Base-by-base conservation (phyloP, 2,888 invertebrate genomes). In the Rotaria socialis region DNA sequence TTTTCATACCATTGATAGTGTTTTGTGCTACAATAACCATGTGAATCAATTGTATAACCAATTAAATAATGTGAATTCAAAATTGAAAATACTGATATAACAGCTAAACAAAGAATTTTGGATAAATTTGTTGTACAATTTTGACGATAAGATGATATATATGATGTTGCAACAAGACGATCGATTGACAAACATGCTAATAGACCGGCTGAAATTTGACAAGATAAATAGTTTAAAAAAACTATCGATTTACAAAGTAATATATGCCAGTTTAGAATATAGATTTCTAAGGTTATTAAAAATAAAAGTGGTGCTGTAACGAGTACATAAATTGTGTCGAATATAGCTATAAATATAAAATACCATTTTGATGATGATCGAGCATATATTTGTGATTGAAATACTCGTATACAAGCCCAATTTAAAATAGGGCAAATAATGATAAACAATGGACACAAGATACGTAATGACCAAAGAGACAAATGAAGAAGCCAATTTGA, bases 171-270 rank as follows among this genome's bases (percentile, higher is more conserved):
- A 4, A 80, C 2, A 47, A 80, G 80, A 47, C 80, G 80, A n/a
- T 80, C 80, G 6, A 80, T 47, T 11, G 80, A 80, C 35, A 80
- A 80, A 80, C 80, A 80, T n/a, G 80, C 80, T 80, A 80, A 47
- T n/a, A 80, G 14, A 24, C 80, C 80, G 24, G 80, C 80, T 24
- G 80, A 80, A 10, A 80, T 80, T 47, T 80, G 80, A 80, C 80
- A 80, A 3, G 80, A 80, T 47, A 80, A 47, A 47, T 80, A 80
- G 47, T 80, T 80, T 2, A 80, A n/a, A 80, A 80, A 80, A 0
- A 80, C 11, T 14, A 80, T 80, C 47, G n/a, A 47, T 80, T 80
- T 80, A 80, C 80, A 80, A 11, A 47, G 14, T 3, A 80, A 11
- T 10, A 80, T 14, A 80, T 47, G 11, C 80, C n/a, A n/a, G 47